Base-by-base conservation (phyloP, 2,797 vertebrate species). In the Eidolon dupreanum region DNA sequence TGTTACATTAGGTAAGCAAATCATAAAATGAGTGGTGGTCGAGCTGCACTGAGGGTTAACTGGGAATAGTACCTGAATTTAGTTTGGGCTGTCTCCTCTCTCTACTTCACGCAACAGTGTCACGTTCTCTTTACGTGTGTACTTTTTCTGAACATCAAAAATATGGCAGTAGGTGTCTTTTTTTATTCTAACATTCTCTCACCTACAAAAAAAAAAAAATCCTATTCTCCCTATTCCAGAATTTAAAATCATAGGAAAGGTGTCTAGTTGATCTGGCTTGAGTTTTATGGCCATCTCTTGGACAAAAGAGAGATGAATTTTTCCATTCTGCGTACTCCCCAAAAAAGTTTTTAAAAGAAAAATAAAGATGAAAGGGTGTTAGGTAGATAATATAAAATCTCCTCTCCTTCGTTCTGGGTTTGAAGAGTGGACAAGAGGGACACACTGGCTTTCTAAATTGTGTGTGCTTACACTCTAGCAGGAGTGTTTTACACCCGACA, bases 391-490 rank as follows among this genome's bases (percentile, higher is more conserved):
- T 70, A 41, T 28, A 51, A 68, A 70, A 61, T 8, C 9, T 33
- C 17, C 0, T 9, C 0, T 0, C 10, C 19, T 71, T 6, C 1
- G n/a, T 28, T 28, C 5, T 36, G 28, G 3, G 2, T 6, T 33
- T 1, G 20, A 36, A 2, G 1, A n/a, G 4, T n/a, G 31, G 61
- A 36, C 1, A 26, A 49, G 53, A 24, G 15, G 20, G 28, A 26
- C 1, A 26, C 24, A 3, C 1, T 20, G 12, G 8, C 10, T 79
- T 75, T 66, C 46, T 26, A 6, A 90, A 31, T 15, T 20, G 4
- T 8, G 4, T 46, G 8, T 43, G 11, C 9, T 43, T 57, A 5
- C 3, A 13, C 5, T 53, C 15, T 41, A 46, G 22, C 46, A 22
- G 3, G 0, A 51, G 2, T 16, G 3, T 53, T 81, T 90, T 46